Evolutionary conservation across 2,113 vertebrate species (phyloP).

Genomic region (Salvelinus namaycush): DNA sequence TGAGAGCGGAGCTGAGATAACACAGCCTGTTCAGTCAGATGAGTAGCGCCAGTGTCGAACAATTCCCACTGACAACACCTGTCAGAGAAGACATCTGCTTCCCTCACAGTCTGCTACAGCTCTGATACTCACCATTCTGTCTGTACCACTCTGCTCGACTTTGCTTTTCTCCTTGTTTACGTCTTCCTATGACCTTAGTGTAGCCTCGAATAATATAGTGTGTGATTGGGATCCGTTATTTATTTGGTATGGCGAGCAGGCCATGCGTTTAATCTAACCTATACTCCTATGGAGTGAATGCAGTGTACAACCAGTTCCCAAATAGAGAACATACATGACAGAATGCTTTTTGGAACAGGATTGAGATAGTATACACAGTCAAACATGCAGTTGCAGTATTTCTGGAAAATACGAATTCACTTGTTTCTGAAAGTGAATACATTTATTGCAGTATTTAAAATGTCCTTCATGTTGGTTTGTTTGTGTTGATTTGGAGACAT

Average conservation of each 20-base stretch:
- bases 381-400: neutral
- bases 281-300: constrained; percentile 48
- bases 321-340: neutral
- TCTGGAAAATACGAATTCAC: neutral
- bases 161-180: constrained; percentile 12
- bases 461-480: neutral
- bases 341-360: neutral
- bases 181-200: neutral
- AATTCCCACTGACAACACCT: constrained; percentile 55
- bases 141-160: constrained; percentile 13
- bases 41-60: constrained; percentile 36
- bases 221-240: constrained; percentile 60
- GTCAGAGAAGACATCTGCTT: constrained; percentile 54
- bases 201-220: constrained; percentile 29
- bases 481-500: constrained; percentile 36
- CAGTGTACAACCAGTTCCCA: constrained; percentile 5
- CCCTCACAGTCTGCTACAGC: neutral
- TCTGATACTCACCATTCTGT: neutral
- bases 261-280: constrained; percentile 43
- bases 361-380: constrained; percentile 3
- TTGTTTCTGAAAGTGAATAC: neutral
- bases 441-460: neutral
- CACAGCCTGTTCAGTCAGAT: constrained; percentile 40
- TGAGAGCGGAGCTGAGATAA: constrained; percentile 52
- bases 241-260: constrained; percentile 52